Conservation (phyloP, 2,888 invertebrate genomes). For the Spialia ferax region DNA sequence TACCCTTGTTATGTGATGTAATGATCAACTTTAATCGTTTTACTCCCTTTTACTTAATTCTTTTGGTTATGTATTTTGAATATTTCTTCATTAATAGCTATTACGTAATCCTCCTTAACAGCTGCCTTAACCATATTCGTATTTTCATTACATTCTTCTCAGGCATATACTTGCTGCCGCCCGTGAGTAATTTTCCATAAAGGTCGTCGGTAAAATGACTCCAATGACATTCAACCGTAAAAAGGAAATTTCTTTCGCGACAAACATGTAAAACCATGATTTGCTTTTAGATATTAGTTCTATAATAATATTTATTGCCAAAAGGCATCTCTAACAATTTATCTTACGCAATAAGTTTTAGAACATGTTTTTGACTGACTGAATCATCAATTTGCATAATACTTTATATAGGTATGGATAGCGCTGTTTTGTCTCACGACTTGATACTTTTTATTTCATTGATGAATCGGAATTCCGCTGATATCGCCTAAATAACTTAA, state of each 20-base stretch:
- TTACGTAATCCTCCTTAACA: neutral
- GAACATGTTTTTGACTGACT: conserved; percentile 11
- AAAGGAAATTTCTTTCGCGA: neutral
- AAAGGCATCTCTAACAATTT: neutral
- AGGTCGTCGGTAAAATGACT: neutral
- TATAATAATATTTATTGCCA: neutral
- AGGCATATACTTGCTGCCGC: neutral
- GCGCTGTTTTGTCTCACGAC: neutral
- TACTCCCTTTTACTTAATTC: neutral
- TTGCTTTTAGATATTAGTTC: neutral
- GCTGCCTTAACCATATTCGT: neutral
- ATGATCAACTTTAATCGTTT: neutral
- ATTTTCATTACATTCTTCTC: neutral
- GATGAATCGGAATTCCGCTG: too few relatives aligned
- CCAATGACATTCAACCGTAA: neutral
- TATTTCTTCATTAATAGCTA: neutral
- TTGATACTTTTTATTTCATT: too few relatives aligned
- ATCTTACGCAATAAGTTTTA: conserved; percentile 1
- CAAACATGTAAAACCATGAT: neutral
- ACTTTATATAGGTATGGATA: neutral
- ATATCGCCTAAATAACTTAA: too few relatives aligned
- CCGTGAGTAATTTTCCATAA: neutral
- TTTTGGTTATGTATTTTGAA: neutral
- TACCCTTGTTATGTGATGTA: neutral
- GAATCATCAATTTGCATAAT: conserved; percentile 12